Percentiles rank a stretch among this genome's conserved stretches.
Conservation (phyloP, 2,888 invertebrate genomes). For the Steinernema hermaphroditum region DNA sequence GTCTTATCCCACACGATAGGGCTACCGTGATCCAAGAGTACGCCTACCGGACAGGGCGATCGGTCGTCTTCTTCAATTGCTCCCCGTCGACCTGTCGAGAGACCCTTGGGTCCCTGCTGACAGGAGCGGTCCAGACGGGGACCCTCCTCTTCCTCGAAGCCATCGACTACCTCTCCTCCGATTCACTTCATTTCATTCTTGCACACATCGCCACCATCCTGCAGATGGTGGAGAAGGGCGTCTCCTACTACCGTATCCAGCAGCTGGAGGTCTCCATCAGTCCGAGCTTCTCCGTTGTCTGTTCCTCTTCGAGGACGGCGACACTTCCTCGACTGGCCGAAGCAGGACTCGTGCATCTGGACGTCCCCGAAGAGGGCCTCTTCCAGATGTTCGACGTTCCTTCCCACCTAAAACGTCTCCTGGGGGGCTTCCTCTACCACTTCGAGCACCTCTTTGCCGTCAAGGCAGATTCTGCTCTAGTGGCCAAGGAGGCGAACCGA, state of each 20-base stretch:
- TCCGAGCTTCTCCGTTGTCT: constrained; percentile 16
- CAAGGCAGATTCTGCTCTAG: neutral
- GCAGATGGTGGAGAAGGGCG: neutral
- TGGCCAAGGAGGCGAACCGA: neutral
- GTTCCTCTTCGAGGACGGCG: neutral
- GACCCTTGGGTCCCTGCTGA: constrained; percentile 40
- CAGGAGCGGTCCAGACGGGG: constrained; percentile 44
- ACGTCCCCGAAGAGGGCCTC: neutral
- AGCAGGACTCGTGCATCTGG: neutral
- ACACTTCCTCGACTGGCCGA: neutral
- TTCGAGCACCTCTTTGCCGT: constrained; percentile 15
- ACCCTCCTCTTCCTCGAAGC: constrained; percentile 44
- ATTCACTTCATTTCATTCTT: neutral
- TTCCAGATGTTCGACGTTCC: constrained; percentile 2
- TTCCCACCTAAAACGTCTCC: neutral
- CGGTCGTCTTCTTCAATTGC: constrained; percentile 40
- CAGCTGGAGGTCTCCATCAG: constrained; percentile 5
- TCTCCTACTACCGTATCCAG: constrained; percentile 5
- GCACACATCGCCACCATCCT: neutral
- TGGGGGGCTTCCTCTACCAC: neutral
- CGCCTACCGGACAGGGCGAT: constrained; percentile 17
- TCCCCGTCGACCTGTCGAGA: constrained; percentile 35
- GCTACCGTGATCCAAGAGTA: constrained; percentile 13
- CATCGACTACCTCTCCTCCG: constrained; percentile 39
- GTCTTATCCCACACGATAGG: neutral